Base-by-base conservation (phyloP, 2,113 vertebrate species). In the Entomyzon cyanotis region DNA sequence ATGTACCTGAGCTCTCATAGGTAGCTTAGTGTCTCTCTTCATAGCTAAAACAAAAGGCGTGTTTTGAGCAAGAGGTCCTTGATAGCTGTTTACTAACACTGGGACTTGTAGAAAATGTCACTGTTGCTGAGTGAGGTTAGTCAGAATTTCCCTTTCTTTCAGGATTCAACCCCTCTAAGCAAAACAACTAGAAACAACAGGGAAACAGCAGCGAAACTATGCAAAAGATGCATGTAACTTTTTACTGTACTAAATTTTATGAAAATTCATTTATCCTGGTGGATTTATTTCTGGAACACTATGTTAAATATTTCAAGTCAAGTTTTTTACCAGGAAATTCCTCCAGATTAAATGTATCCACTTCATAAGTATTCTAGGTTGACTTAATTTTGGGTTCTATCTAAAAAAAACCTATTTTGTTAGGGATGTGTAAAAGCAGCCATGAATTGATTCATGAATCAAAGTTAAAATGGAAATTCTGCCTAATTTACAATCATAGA, bases 191-290 rank as follows among this genome's bases (percentile, higher is more conserved):
- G 65, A 50, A 93, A 68, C 28, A 93, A 77, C 62, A 88, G 75
- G 39, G 39, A 11, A 39, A 39, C 49, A 93, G 52, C 50, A 93
- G 81, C 81, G 55, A 91, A 97, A 50, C 20, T 83, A 35, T 47
- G 44, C 20, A 27, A 65, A 93, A 94, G 92, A 93, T 95, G 89
- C 91, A 60, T 82, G 68, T 85, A 39, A 41, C 52, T 62, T 13
- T 80, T 87, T 85, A 89, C 63, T 89, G 65, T 37, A n/a, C 21
- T 60, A 56, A 82, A 91, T 95, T 96, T 97, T 93, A 97, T 63
- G 49, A 67, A 46, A 67, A 76, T 59, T 50, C 6, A 74, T 77
- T 79, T 86, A 47, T 82, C 31, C n/a, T 67, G 84, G 41, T 49
- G 31, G 5, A 6, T 78, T 93, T 92, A 90, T 76, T 92, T 81